Percentiles rank a stretch among this genome's conserved stretches.
These are phyloP conservation scores for Pica pica DNA, from an alignment of 2,113 vertebrate genomes.

Conservation along the genomic window DNA sequence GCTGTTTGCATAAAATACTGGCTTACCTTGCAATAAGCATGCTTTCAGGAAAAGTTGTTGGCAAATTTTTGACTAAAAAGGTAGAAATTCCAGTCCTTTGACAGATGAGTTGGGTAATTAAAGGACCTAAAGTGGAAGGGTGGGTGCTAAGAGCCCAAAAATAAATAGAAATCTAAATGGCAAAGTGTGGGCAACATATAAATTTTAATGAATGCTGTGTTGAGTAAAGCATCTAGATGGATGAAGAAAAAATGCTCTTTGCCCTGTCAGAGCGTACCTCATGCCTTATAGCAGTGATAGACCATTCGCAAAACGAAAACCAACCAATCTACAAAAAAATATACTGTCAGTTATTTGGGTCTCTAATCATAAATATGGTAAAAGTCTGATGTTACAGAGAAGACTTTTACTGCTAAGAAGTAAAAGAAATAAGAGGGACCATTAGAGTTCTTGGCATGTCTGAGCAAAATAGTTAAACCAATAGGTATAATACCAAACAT, in stretches of 20 bases:
- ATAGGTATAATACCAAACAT: not conserved
- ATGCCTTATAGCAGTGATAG: not conserved
- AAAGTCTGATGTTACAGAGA: not conserved
- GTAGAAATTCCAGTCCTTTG: not conserved
- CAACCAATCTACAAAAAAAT: not conserved
- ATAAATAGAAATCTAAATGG: not conserved
- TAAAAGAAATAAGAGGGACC: not conserved
- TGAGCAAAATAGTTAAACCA: not conserved
- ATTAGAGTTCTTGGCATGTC: not conserved
- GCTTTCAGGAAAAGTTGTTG: not conserved
- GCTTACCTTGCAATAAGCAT: not conserved
- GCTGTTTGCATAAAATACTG: not conserved
- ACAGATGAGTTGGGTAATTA: slow-evolving; percentile 18
- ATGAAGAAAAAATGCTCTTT: not conserved
- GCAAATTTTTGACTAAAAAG: not conserved
- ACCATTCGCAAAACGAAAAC: not conserved
- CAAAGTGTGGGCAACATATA: not conserved
- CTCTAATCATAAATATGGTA: not conserved
- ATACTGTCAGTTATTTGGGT: not conserved
- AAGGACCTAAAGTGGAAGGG: not conserved
- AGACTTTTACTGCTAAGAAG: not conserved
- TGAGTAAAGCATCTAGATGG: not conserved
- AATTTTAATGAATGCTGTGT: not conserved
- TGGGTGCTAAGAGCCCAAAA: not conserved
- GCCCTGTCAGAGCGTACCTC: not conserved